Evolutionary conservation across 30 jellyfish, hydroid and myxozoan species (phyloP).

Genomic region (Pseudorhiza aurosa): DNA sequence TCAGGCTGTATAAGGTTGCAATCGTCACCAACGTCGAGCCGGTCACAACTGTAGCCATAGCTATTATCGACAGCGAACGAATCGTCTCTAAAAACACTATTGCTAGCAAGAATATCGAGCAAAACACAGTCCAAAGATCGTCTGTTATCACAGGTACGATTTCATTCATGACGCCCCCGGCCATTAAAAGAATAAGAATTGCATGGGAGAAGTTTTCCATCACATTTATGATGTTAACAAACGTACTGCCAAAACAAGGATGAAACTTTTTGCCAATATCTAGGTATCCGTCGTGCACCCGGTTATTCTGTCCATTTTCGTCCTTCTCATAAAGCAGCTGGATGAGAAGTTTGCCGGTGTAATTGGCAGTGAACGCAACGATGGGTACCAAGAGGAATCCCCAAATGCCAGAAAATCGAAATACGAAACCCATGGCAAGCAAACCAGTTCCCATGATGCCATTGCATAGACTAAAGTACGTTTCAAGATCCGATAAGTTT

Average conservation of each 20-base stretch:
- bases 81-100: slow-evolving; percentile 34
- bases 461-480: slow-evolving; percentile 60
- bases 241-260: slow-evolving; percentile 45
- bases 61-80: slow-evolving; percentile 52
- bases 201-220: slow-evolving; percentile 70
- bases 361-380: slow-evolving; percentile 47
- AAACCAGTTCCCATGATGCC: slow-evolving; percentile 80
- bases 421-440: slow-evolving; percentile 71
- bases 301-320: slow-evolving; percentile 15
- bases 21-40: slow-evolving; percentile 16
- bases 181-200: slow-evolving; percentile 49
- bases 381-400: slow-evolving; percentile 46
- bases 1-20: slow-evolving; percentile 47
- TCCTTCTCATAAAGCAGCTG: slow-evolving; percentile 37
- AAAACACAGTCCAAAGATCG: slow-evolving; percentile 60
- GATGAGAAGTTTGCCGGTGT: slow-evolving; percentile 55
- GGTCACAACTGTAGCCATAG: slow-evolving; percentile 35
- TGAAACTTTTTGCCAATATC: slow-evolving; percentile 56
- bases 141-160: slow-evolving; percentile 54
- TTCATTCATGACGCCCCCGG: slow-evolving; percentile 73
- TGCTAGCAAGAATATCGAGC: slow-evolving; percentile 30
- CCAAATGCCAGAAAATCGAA: slow-evolving; percentile 75
- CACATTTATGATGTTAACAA: slow-evolving; percentile 34
- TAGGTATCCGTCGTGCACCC: slow-evolving; percentile 56
- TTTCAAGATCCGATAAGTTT: slow-evolving; percentile 51